Evolutionary conservation across 2,888 invertebrate genomes (phyloP).

Genomic region (Linnaemya vulpina): DNA sequence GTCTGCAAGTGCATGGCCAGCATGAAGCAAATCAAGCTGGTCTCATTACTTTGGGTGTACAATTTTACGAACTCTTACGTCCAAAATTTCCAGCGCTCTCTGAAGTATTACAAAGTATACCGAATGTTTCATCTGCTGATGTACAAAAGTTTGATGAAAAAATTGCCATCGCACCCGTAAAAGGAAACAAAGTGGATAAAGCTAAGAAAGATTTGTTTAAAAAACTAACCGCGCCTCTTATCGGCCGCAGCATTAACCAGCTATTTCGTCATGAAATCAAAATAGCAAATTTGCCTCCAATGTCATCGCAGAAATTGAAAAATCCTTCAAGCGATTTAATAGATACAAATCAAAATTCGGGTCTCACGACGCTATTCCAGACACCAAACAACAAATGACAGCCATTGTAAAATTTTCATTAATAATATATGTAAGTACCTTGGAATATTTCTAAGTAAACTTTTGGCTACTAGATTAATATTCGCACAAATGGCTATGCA

Average conservation of each 20-base stretch:
- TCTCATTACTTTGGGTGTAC: conserved; percentile 90
- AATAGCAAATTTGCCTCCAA: conserved; percentile 92
- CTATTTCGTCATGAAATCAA: conserved; percentile 93
- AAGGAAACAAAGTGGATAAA: conserved; percentile 92
- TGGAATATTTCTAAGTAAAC: background rate
- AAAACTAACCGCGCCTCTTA: conserved; percentile 92
- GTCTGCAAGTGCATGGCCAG: conserved; percentile 93
- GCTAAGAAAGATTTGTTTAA: conserved; percentile 95
- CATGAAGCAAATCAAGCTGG: conserved; percentile 94
- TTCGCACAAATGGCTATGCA: too few relatives aligned
- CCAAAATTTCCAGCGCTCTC: conserved; percentile 88
- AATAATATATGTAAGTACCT: conserved; percentile 61
- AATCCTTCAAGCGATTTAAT: conserved; percentile 75
- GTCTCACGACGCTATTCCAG: conserved; percentile 78
- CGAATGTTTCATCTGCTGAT: conserved; percentile 91
- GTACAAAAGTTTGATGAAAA: conserved; percentile 94
- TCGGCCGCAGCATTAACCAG: conserved; percentile 93
- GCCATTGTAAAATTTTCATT: conserved; percentile 49
- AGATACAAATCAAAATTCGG: conserved; percentile 79
- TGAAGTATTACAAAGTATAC: conserved; percentile 90
- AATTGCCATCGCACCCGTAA: conserved; percentile 86
- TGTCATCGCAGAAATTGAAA: conserved; percentile 80
- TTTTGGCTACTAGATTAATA: background rate
- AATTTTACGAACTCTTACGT: conserved; percentile 92
- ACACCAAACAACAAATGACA: conserved; percentile 59